Base-by-base conservation (phyloP, 2,797 vertebrate genomes). In the Kryptolebias ocellatus region DNA sequence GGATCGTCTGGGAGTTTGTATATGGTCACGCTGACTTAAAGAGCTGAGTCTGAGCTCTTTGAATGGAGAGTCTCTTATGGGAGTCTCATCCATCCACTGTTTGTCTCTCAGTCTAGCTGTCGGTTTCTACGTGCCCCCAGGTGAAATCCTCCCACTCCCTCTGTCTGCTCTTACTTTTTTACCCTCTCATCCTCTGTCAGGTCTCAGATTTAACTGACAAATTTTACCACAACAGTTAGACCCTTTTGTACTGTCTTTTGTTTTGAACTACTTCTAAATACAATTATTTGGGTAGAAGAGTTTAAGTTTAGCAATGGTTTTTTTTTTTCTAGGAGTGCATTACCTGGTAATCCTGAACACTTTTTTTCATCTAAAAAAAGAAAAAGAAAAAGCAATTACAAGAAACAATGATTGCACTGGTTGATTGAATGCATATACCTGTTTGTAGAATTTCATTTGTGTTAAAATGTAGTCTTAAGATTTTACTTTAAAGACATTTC, bases 61-160 rank as follows among this genome's bases (percentile, higher is more conserved):
- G 77, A 73, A 87, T 66, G 65, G 57, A 69, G 76, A 70, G 67
- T 66, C 69, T 87, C 81, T 82, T 60, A 34, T 72, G 88, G 78
- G 85, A 89, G 60, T 62, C 53, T 81, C 54, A 44, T 86, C 83
- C 90, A 77, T 89, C 90, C 87, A 90, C 90, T 88, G 77, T 37
- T 60, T 81, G 70, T 84, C 78, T 90, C 75, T 78, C 68, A 47
- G 83, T 87, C 87, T 83, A 77, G 51, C 70, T 72, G 83, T 81
- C 83, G 79, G 79, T 74, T 76, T 68, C 74, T 60, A 28, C 67
- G 53, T 69, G 71, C 80, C 74, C 75, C 70, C 66, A 28, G 64
- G 79, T 85, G 76, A 70, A 80, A 63, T 81, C 80, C 84, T 83
- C 89, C 85, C 83, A 86, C 86, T 71, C 60, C 1, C 27, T 74